Evolutionary conservation across 2,797 vertebrate species (phyloP).

Genomic region (Clarias pachynema): DNA sequence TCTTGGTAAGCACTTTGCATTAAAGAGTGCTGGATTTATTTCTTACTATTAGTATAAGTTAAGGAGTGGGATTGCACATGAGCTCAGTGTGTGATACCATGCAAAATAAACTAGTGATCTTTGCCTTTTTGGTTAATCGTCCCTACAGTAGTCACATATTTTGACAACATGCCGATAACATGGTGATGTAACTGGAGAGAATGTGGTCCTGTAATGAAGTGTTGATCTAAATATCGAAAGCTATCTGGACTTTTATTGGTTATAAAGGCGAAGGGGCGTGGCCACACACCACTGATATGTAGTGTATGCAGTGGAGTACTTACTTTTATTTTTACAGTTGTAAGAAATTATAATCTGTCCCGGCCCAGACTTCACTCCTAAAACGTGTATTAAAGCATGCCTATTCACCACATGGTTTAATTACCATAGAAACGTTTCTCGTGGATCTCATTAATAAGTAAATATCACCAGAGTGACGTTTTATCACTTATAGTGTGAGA

Average conservation of each 20-base stretch:
- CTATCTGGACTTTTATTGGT: neutral
- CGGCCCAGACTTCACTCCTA: too few species aligned
- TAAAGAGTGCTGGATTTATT: neutral
- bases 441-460: too few species aligned
- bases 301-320: neutral
- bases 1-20: neutral
- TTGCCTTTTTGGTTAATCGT: neutral
- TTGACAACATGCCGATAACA: neutral
- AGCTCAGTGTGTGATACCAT: neutral
- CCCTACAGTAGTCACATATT: neutral
- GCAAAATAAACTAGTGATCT: neutral
- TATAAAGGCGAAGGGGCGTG: neutral
- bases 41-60: neutral
- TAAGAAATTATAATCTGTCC: too few species aligned
- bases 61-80: neutral
- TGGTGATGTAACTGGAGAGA: too few species aligned
- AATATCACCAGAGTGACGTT: too few species aligned
- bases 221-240: neutral
- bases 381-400: too few species aligned
- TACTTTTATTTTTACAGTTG: too few species aligned
- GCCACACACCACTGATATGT: neutral
- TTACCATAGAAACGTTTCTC: too few species aligned
- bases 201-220: neutral
- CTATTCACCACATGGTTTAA: too few species aligned
- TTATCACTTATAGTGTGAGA: too few species aligned